Evolutionary conservation across 2,888 invertebrate genomes (phyloP), one percentile per base, ranked within the genome.

Genomic region (Ochropleura plecta): DNA sequence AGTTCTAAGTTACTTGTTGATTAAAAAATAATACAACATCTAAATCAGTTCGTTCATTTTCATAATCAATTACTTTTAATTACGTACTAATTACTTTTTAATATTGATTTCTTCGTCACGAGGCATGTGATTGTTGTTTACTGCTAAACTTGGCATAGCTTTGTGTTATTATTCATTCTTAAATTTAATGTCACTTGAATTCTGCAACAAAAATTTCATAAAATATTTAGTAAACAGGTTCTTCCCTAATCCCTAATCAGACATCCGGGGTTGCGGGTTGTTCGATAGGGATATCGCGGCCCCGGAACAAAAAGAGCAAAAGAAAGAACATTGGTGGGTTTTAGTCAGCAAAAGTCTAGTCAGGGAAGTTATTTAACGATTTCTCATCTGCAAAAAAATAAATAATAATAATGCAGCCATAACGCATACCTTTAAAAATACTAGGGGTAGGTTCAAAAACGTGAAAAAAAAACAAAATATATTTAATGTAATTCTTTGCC

Each of bases 121-220:
- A 10, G 0, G 8, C 80, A 71, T 83, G 64, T 80, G 84, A 80
- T 63, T 8, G 14, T 55, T 83, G 84, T 82, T 82, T 80, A 82
- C 73, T 18, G 18, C 46, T 55, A 42, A 40, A 71, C 12, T 82
- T 82, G 82, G 82, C 84, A 77, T 48, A 60, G 68, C 42, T 57
- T 70, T 30, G 12, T 69, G 70, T 73, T 80, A 62, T 76, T 74
- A 44, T 67, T 53, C 51, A 78, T 65, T 82, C 70, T 59, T 51
- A 68, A 81, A n/a, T n/a, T n/a, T n/a, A n/a, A 51, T 68, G 30
- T 4, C 53, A 68, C 46, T 59, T 46, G 6, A 59, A 70, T 68
- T 30, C 46, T 78, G 59, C 42, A 30, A 60, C 53, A 59, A 8
- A 57, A 57, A 16, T 16, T 30, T 57, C 42, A 49, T 66, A n/a